A percentile compares a stretch with the other conserved stretches of the same genome.
Conservation (phyloP, 64 coral and sea anemone genomes). For the Stichodactyla helianthus region DNA sequence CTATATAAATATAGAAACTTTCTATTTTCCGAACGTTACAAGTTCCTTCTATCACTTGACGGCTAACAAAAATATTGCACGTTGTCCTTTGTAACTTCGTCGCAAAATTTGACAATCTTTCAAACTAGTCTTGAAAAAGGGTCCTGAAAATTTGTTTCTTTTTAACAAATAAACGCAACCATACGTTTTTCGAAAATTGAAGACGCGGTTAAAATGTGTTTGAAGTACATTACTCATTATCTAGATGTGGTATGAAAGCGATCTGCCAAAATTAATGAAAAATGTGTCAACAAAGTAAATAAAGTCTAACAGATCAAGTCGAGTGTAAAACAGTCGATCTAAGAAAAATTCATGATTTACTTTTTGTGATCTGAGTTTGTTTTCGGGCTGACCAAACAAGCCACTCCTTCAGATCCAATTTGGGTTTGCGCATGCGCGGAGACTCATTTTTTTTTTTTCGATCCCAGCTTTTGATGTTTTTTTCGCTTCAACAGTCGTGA, state of each 20-base stretch:
- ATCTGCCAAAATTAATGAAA: not conserved
- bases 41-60: too few relatives aligned
- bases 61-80: too few relatives aligned
- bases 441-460: too few relatives aligned
- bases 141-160: too few relatives aligned
- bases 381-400: not conserved
- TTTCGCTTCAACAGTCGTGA: too few relatives aligned
- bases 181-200: too few relatives aligned
- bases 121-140: too few relatives aligned
- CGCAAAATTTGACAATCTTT: not conserved
- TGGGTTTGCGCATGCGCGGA: not conserved
- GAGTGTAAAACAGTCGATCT: not conserved
- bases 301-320: not conserved
- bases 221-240: too few relatives aligned
- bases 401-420: not conserved
- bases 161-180: too few relatives aligned
- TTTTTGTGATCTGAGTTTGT: not conserved
- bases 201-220: too few relatives aligned
- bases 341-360: not conserved
- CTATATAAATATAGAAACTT: not conserved
- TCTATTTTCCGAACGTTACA: not conserved
- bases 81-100: not conserved
- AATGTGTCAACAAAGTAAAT: not conserved
- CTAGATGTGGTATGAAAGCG: too few relatives aligned
- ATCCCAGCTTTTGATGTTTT: too few relatives aligned